phyloP scores from a whole-genome alignment of 2,888 invertebrate genomes.

The Hylaea fasciaria region DNA sequence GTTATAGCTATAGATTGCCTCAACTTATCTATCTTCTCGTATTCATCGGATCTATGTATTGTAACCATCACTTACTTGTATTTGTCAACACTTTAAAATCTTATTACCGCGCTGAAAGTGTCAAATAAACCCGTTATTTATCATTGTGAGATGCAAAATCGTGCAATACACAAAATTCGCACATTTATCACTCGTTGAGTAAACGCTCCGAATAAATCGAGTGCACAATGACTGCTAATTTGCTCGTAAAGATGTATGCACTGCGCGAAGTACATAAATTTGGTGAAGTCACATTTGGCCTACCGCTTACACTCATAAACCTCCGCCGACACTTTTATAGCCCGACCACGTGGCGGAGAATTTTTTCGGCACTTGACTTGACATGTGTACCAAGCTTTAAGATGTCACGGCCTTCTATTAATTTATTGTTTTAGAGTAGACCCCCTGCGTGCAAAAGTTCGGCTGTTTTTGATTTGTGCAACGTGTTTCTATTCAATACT shows the following conservation, averaged over 20 bases:
- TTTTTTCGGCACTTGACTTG: conserved; percentile 82
- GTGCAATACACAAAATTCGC: conserved; percentile 63
- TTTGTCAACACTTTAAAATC: conserved; percentile 5
- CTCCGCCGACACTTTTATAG: conserved; percentile 83
- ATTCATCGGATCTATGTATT: background rate
- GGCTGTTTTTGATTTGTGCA: conserved; percentile 44
- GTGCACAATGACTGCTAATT: conserved; percentile 83
- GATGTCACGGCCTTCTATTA: conserved; percentile 66
- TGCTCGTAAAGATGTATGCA: conserved; percentile 83
- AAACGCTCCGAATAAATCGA: conserved; percentile 75
- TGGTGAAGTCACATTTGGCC: conserved; percentile 78
- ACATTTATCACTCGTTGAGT: conserved; percentile 74
- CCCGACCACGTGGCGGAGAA: conserved; percentile 80
- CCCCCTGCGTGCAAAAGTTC: conserved; percentile 50
- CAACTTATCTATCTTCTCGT: background rate
- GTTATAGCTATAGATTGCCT: too few relatives aligned
- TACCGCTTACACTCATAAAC: conserved; percentile 84
- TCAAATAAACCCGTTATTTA: conserved; percentile 37
- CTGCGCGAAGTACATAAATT: conserved; percentile 77
- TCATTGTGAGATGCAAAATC: conserved; percentile 33
- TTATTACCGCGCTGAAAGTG: conserved; percentile 22
- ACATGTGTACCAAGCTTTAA: conserved; percentile 76
- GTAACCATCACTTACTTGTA: conserved; percentile 16
- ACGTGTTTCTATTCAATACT: conserved; percentile 29
- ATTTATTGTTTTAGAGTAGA: conserved; percentile 81